Base-by-base conservation (phyloP, 2,888 invertebrate genomes). In the Chrysina gloriosa region DNA sequence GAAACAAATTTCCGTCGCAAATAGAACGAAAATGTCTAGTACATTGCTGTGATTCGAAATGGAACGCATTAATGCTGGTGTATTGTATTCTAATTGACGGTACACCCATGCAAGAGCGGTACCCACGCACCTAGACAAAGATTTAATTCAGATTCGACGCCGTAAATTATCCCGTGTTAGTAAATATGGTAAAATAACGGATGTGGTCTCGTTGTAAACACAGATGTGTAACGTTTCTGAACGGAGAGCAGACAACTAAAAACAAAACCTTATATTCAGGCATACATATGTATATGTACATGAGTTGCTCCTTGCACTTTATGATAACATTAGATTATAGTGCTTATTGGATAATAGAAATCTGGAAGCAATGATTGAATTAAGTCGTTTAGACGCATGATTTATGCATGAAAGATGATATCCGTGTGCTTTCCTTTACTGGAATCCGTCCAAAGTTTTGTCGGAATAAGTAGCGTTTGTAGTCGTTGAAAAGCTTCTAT, bases 151-250 rank as follows among this genome's bases (percentile, higher is more conserved):
- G 16, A 23, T 39, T 42, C 36, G 9, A 50, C 39, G 36, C 19
- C 14, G 64, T 64, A 64, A 50, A 64, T 64, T 52, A 64, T 36
- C 19, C 36, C 27, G 39, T 14, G 63, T 63, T 64, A 23, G 52
- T 64, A 64, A 64, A 50, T 50, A 64, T 64, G 64, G 64, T 64
- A 31, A 64, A 61, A 34, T 50, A 64, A 64, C 52, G 50, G 52
- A 64, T 50, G 50, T 50, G 50, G 48, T 31, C 21, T 64, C 23
- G 29, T 50, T 50, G 61, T 29, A 29, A 45, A 63, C 31, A 29
- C 19, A 52, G 29, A 52, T 25, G 52, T 52, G 29, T 52, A 52
- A 52, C 42, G 11, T 3, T 3, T 7, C 11, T 42, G 16, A 16
- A 52, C 29, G 29, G 29, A 27, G 11, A 25, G 16, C 5, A 31